Evolutionary conservation across 1,140 invertebrate species (phyloP), one percentile per base, ranked within the genome.

Genomic region (Antheraea mylitta): DNA sequence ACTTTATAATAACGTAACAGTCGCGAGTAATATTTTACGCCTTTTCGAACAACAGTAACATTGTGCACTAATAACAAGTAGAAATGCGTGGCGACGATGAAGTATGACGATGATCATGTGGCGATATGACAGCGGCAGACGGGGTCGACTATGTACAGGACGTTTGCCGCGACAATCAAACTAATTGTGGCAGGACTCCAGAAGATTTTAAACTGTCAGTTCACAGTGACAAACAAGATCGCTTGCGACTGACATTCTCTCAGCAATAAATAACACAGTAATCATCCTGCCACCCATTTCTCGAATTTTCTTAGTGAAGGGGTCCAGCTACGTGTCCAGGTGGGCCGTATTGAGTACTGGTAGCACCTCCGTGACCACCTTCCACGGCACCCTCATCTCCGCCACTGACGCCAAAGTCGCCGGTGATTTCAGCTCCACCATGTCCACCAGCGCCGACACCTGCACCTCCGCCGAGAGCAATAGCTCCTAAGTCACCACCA

Each of bases 1-100:
- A 70, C 81, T 84, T 81, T 86, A 86, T 87, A 81, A 89, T 86
- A 87, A 89, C 86, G 78, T 89, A 90, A 90, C 88, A 90, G 87
- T 88, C 85, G 82, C 81, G 45, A 84, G 80, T 81, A 85, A 83
- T 84, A 84, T 83, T 53, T 53, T 13, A 86, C 79, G 80, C 79
- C 77, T 76, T 84, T 83, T 82, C 70, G 77, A 81, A 87, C 78
- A 87, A 87, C 82, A 81, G 82, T 87, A 89, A 89, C 87, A 89
- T 78, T 86, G 87, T 91, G 89, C 89, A 86, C 85, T 84, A 89
- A 88, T 89, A 90, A 91, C 89, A 85, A 91, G 85, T 89, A 85
- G 81, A 78, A 73, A 85, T 83, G 85, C 83, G 76, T 82, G 74
- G 74, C 69, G 74, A 87, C 76, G 71, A 82, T 79, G 78, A 80